These are phyloP conservation scores for Coregonus sp. DNA, from an alignment of 2,797 vertebrate genomes.

Conservation along the genomic window DNA sequence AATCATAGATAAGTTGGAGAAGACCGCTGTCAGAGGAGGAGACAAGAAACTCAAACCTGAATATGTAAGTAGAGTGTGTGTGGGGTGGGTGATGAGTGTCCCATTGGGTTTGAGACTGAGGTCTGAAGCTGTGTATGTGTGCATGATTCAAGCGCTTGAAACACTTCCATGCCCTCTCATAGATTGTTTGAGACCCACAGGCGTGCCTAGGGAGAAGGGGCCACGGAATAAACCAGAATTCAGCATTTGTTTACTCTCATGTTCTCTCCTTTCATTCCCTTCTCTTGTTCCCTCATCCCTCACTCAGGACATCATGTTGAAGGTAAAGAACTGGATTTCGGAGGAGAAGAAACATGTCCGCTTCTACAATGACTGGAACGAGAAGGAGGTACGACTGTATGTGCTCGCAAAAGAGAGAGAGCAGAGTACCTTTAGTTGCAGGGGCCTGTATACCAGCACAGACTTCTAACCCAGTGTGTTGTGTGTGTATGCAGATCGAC, in stretches of 20 bases:
- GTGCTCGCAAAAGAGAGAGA: not conserved
- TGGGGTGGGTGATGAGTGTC: not conserved
- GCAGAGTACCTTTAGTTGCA: not conserved
- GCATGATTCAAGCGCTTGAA: not conserved
- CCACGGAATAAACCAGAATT: not conserved
- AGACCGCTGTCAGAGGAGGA: constrained; percentile 90
- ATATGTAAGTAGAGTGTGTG: constrained; percentile 83
- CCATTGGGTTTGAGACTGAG: not conserved
- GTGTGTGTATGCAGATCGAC: constrained; percentile 83
- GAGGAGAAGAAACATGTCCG: constrained; percentile 96
- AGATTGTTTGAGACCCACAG: not conserved
- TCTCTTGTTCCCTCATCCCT: constrained; percentile 6
- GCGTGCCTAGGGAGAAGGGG: not conserved
- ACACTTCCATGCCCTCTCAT: not conserved
- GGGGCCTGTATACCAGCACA: not conserved
- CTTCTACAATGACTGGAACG: constrained; percentile 95
- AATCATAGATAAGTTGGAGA: constrained; percentile 95
- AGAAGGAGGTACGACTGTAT: constrained; percentile 89
- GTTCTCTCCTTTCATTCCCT: not conserved
- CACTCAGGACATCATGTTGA: constrained; percentile 95
- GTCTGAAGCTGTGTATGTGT: not conserved
- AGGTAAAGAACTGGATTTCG: constrained; percentile 92
- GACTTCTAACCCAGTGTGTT: not conserved
- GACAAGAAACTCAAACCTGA: constrained; percentile 99
- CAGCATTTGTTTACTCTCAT: not conserved